Percentiles rank a stretch among this genome's conserved stretches.
Evolutionary conservation across 2,888 invertebrate genomes (phyloP).

Genomic region (Drosophila mimetica): DNA sequence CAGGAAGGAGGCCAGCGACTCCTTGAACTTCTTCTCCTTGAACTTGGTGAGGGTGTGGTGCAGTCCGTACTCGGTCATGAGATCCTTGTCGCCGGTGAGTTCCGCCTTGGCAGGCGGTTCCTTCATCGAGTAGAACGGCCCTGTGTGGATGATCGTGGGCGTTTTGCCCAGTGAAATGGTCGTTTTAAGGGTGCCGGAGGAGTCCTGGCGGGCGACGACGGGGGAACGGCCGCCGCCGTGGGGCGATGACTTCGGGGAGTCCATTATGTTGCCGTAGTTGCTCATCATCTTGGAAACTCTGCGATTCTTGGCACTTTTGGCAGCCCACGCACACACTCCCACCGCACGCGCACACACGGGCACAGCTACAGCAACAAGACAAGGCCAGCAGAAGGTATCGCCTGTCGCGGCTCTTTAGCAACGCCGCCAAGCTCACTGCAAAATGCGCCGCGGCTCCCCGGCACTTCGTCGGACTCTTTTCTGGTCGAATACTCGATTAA

Average conservation of each 20-base stretch:
- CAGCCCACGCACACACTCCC: conserved; percentile 28
- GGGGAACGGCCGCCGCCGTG: conserved; percentile 98
- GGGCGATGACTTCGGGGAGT: conserved; percentile 98
- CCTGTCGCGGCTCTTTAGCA: conserved; percentile 51
- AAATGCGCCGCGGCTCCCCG: conserved; percentile 42
- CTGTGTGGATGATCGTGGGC: conserved; percentile 98
- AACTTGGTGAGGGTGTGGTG: conserved; percentile 99
- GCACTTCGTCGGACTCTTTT: conserved; percentile 46
- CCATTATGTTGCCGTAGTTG: conserved; percentile 89
- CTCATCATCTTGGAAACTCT: conserved; percentile 77
- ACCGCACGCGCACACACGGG: conserved; percentile 28
- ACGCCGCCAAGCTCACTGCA: conserved; percentile 51
- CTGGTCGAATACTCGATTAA: conserved; percentile 43
- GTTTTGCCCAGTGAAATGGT: conserved; percentile 98
- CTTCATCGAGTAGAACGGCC: conserved; percentile 99
- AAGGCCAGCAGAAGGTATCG: conserved; percentile 63
- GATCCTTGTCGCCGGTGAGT: conserved; percentile 97
- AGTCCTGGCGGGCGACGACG: conserved; percentile 97
- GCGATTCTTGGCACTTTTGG: conserved; percentile 14
- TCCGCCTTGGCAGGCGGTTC: conserved; percentile 97
- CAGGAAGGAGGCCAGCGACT: conserved; percentile 96
- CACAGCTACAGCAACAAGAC: conserved; percentile 58
- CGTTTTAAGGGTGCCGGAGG: conserved; percentile 98
- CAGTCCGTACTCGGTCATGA: conserved; percentile 97
- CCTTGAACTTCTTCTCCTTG: conserved; percentile 97